phyloP scores from a whole-genome alignment of 2,888 invertebrate genomes.

The Lypha dubia region DNA sequence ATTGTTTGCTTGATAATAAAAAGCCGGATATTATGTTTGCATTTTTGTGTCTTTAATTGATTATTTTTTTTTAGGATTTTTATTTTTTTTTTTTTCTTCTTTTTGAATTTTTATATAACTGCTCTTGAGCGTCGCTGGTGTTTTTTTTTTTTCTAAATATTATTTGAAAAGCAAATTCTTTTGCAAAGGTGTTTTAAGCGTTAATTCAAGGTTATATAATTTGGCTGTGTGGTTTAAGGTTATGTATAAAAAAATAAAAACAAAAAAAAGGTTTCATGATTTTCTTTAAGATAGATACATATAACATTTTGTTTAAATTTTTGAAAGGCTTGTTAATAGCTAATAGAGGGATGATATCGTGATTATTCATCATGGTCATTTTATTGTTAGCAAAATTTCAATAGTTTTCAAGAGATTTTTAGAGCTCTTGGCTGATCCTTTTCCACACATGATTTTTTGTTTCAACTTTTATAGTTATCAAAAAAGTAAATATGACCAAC shows the following conservation, averaged over 20 bases:
- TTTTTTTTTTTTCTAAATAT: not conserved
- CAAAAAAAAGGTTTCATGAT: too few relatives aligned
- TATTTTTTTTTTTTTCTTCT: conserved; percentile 4
- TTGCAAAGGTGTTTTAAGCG: conserved; percentile 2
- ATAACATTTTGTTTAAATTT: not conserved
- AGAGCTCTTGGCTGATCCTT: not conserved
- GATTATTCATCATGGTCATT: not conserved
- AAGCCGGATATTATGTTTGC: conserved; percentile 42
- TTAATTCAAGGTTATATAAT: conserved; percentile 41
- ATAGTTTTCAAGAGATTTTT: not conserved
- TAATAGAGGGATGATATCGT: not conserved
- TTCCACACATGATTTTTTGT: not conserved
- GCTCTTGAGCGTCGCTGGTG: too few relatives aligned
- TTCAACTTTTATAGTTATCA: too few relatives aligned
- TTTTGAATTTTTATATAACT: too few relatives aligned
- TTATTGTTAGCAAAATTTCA: not conserved
- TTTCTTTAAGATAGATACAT: too few relatives aligned
- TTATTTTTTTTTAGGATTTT: conserved; percentile 8
- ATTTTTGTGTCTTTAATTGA: conserved; percentile 7
- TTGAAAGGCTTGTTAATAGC: conserved; percentile 3
- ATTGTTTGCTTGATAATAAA: conserved; percentile 10
- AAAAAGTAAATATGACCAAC: too few relatives aligned
- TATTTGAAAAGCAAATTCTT: not conserved
- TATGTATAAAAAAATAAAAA: not conserved
- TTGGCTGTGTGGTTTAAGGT: conserved; percentile 8